Evolutionary conservation across 2,797 vertebrate species (phyloP).

Genomic region (Sebastes minor): DNA sequence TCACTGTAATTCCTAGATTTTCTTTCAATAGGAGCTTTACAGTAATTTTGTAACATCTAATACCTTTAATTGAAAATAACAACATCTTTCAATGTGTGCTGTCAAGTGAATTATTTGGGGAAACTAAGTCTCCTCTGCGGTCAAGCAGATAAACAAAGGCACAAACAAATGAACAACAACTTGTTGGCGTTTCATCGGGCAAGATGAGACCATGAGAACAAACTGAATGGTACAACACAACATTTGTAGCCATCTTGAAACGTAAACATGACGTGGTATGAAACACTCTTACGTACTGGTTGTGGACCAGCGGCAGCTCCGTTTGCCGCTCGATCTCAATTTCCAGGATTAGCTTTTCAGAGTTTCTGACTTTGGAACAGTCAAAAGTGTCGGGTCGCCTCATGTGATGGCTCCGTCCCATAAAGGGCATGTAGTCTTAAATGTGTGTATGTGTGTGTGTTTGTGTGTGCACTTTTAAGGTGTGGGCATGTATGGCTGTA

Average conservation of each 20-base stretch:
- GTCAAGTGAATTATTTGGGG: constrained; percentile 8
- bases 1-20: background rate
- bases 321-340: constrained; percentile 30
- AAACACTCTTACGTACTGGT: constrained; percentile 46
- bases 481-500: constrained; percentile 81
- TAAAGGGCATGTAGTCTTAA: constrained; percentile 65
- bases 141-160: constrained; percentile 75
- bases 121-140: constrained; percentile 52
- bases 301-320: constrained; percentile 27
- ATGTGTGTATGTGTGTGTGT: constrained; percentile 31
- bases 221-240: constrained; percentile 41
- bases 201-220: constrained; percentile 39
- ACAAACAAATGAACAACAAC: constrained; percentile 69
- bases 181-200: constrained; percentile 27
- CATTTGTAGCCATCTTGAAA: constrained; percentile 53
- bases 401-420: constrained; percentile 64
- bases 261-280: constrained; percentile 62
- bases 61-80: constrained; percentile 21
- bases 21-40: constrained; percentile 5
- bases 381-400: constrained; percentile 59
- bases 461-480: constrained; percentile 61
- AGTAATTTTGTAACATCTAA: constrained; percentile 20
- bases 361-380: constrained; percentile 64
- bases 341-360: constrained; percentile 42
- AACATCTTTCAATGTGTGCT: background rate